Evolutionary conservation across 2,113 vertebrate genomes (phyloP).

Genomic region (Nesogale talazaci): DNA sequence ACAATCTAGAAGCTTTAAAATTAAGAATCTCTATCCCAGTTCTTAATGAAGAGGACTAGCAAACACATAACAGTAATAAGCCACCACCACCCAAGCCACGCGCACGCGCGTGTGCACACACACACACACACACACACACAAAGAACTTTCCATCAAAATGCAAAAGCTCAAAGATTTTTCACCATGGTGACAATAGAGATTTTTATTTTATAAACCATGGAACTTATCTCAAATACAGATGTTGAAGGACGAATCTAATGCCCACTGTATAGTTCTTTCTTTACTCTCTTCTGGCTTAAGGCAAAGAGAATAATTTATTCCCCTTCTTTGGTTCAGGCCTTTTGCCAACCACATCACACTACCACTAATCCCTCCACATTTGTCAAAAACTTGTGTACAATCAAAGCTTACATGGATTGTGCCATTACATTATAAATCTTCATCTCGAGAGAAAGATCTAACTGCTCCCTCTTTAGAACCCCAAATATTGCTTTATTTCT

Average conservation of each 20-base stretch:
- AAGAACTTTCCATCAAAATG: conserved; percentile 14
- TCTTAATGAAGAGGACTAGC: conserved; percentile 7
- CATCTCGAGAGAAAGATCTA: not conserved
- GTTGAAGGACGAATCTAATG: not conserved
- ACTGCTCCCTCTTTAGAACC: not conserved
- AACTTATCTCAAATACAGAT: not conserved
- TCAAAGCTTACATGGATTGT: not conserved
- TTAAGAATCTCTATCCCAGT: not conserved
- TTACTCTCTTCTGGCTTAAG: not conserved
- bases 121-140: not conserved
- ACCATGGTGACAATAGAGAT: not conserved
- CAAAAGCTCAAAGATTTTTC: not conserved
- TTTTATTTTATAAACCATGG: not conserved
- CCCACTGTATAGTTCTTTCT: not conserved
- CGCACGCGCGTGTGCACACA: no score
- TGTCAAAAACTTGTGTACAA: not conserved
- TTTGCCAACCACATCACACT: not conserved
- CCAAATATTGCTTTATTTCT: not conserved
- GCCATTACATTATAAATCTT: not conserved
- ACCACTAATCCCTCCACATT: not conserved
- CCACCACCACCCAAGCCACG: no score
- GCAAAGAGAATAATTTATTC: not conserved
- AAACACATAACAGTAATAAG: not conserved
- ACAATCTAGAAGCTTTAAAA: not conserved
- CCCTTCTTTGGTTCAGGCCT: not conserved